These are phyloP conservation scores for Ormyrus nitidulus DNA, from an alignment of 2,888 invertebrate genomes.

Conservation along the genomic window DNA sequence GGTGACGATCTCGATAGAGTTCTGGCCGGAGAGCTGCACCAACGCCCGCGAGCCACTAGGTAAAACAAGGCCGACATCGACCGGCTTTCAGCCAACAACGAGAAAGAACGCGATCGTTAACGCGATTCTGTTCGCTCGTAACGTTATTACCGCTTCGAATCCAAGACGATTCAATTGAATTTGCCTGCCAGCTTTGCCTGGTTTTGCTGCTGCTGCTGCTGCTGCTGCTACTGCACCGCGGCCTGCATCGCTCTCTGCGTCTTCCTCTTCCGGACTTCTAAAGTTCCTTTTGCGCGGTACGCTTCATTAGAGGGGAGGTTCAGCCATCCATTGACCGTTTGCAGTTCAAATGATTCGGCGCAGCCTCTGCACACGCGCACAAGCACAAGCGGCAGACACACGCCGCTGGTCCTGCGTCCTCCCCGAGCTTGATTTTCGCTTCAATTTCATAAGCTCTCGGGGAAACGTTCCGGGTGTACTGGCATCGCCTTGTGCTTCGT, in stretches of 20 bases:
- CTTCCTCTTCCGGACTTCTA: too few relatives aligned
- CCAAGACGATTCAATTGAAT: conserved; percentile 24
- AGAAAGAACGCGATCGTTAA: conserved; percentile 14
- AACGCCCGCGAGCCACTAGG: background rate
- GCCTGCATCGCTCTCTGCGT: background rate
- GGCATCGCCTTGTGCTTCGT: background rate
- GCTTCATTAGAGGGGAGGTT: conserved; percentile 17
- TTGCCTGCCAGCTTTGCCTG: conserved; percentile 8
- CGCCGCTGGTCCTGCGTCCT: too few relatives aligned
- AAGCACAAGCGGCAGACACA: background rate
- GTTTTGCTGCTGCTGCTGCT: conserved; percentile 5
- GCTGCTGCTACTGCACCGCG: background rate
- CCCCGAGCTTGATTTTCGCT: conserved; percentile 15
- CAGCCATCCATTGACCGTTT: conserved; percentile 21
- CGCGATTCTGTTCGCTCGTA: conserved; percentile 20
- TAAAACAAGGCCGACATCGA: conserved; percentile 11
- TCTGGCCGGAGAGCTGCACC: background rate
- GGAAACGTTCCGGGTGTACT: too few relatives aligned
- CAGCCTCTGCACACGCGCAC: background rate
- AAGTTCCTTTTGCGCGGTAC: conserved; percentile 11
- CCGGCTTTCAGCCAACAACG: conserved; percentile 5
- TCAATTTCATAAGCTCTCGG: background rate
- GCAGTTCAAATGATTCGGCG: background rate
- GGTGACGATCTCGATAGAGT: conserved; percentile 14
- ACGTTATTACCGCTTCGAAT: conserved; percentile 19